Evolutionary conservation across 23 tunicate species (phyloP), one percentile per base, ranked within the genome.

Genomic region (Trididemnum clinides): DNA sequence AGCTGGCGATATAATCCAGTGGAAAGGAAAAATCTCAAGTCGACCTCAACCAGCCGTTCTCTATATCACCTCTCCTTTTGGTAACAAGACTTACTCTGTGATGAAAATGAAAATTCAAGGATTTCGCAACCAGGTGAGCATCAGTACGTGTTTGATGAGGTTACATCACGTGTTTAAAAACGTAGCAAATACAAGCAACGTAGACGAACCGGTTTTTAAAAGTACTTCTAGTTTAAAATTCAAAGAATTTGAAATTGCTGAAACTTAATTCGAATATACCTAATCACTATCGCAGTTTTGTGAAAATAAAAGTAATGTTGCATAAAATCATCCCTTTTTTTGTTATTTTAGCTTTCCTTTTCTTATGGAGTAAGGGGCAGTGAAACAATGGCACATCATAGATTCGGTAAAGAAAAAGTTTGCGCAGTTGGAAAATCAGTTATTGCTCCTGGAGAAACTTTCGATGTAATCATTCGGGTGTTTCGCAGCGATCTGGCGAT

Each of bases 31-130:
- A 3, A 51, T 78, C 1, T 51, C 83, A 18, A 51, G 15, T 3
- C 28, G 50, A 28, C 10, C 20, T 10, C 7, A 6, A n/a, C 38
- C 83, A 12, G 65, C 83, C 3, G 29, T 18, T 5, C 33, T 73
- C 1, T 73, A 73, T 28, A 21, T 73, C 27, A 19, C 3, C 27
- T 10, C 54, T 36, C 76, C 76, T 15, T 69, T 28, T 6, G 2
- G 21, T 7, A 36, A 22, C 1, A 6, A 37, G 27, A 2, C 26
- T 28, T 78, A 22, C 36, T 26, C 66, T 1, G 66, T 78, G 3
- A 78, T 78, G 83, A 78, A 78, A 51, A 51, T 78, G 66, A 21
- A 78, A 54, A 78, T 78, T 26, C 83, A 51, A 51, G 83, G 83
- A 4, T 15, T 29, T 3, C 64, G 83, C 26, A 51, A 30, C 35